Conservation (phyloP, 2,888 invertebrate species). For the Hedychridium roseum region DNA sequence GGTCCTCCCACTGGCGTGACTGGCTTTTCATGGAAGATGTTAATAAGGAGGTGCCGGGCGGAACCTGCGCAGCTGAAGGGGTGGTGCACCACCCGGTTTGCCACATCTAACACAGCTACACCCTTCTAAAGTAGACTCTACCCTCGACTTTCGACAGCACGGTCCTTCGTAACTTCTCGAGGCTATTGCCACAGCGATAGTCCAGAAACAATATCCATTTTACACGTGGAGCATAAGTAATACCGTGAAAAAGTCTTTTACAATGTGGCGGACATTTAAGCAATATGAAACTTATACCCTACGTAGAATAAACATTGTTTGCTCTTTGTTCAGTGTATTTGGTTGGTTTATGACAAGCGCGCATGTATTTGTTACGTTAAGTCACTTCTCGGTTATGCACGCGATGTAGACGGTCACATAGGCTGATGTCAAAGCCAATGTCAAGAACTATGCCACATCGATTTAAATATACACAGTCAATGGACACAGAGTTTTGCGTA, state of each 20-base stretch:
- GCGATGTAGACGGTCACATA: not conserved
- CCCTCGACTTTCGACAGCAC: too few relatives aligned
- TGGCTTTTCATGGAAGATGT: constrained; percentile 49
- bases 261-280: not conserved
- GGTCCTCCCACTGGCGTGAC: constrained; percentile 45
- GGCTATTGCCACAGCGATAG: too few relatives aligned
- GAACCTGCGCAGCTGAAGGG: constrained; percentile 55
- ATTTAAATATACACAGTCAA: not conserved
- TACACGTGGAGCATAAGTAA: too few relatives aligned
- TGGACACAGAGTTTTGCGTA: not conserved
- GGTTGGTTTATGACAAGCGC: too few relatives aligned
- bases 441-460: constrained; percentile 15
- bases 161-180: too few relatives aligned
- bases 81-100: constrained; percentile 8
- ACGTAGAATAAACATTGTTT: not conserved
- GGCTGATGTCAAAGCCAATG: constrained; percentile 36
- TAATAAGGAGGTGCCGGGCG: constrained; percentile 48
- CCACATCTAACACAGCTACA: too few relatives aligned
- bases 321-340: too few relatives aligned
- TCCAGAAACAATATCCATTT: too few relatives aligned
- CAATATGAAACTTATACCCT: not conserved
- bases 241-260: not conserved
- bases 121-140: too few relatives aligned
- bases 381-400: too few relatives aligned
- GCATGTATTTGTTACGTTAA: too few relatives aligned